Conservation (phyloP, 2,888 invertebrate species). For the Pyrrhia umbra region DNA sequence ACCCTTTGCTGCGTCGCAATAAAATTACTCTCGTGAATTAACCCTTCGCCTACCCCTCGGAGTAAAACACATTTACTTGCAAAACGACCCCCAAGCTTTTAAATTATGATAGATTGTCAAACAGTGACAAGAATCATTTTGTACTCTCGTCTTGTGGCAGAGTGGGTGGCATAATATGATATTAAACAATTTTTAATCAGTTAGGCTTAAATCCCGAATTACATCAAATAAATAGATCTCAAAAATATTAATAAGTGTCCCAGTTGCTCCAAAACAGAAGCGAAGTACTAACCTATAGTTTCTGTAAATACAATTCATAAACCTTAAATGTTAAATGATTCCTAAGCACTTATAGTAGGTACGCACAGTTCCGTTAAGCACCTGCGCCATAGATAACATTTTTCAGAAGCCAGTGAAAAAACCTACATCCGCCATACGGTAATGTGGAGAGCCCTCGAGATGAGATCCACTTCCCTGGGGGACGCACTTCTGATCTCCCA, state of each 20-base stretch:
- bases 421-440: slow-evolving; percentile 73
- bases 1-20: slow-evolving; percentile 80
- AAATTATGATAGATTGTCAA: slow-evolving; percentile 77
- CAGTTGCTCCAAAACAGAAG: too few relatives aligned
- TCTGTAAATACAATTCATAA: too few relatives aligned
- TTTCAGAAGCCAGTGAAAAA: slow-evolving; percentile 64
- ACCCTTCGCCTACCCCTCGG: slow-evolving; percentile 69
- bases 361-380: slow-evolving; percentile 42
- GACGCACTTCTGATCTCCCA: slow-evolving; percentile 67
- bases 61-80: slow-evolving; percentile 71
- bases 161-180: too few relatives aligned
- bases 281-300: too few relatives aligned
- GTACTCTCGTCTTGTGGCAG: slow-evolving; percentile 32
- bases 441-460: slow-evolving; percentile 72
- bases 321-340: background rate
- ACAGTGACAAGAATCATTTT: slow-evolving; percentile 65
- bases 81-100: slow-evolving; percentile 69
- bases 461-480: slow-evolving; percentile 67
- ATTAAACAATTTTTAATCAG: too few relatives aligned
- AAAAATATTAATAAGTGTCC: too few relatives aligned
- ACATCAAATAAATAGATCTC: too few relatives aligned
- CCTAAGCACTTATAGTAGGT: slow-evolving; percentile 19
- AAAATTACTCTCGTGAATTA: slow-evolving; percentile 82
- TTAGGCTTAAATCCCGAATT: too few relatives aligned
- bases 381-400: slow-evolving; percentile 58